Evolutionary conservation across 2,888 invertebrate species (phyloP).

Genomic region (Melinaea marsaeus): DNA sequence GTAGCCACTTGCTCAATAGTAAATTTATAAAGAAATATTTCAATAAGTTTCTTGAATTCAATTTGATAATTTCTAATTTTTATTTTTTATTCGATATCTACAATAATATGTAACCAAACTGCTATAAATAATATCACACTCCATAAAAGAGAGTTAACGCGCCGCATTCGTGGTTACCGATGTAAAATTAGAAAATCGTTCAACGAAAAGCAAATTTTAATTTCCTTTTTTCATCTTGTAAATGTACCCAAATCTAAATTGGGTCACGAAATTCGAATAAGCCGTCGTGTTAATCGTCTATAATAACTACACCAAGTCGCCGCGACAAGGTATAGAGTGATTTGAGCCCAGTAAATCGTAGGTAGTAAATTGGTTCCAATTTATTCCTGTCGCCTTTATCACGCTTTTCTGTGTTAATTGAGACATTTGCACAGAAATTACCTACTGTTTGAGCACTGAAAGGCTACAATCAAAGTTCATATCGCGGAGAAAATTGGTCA

Average conservation of each 20-base stretch:
- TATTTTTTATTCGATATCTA: no score
- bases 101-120: not conserved
- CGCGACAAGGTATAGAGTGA: conserved; percentile 37
- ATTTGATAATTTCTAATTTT: no score
- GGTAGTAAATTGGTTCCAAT: conserved; percentile 55
- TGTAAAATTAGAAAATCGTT: not conserved
- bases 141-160: conserved; percentile 7
- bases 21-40: no score
- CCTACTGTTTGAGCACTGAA: conserved; percentile 39
- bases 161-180: not conserved
- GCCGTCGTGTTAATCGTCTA: conserved; percentile 35
- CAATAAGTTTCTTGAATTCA: no score
- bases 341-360: conserved; percentile 45
- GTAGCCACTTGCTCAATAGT: no score
- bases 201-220: conserved; percentile 14
- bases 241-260: conserved; percentile 24
- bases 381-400: conserved; percentile 59
- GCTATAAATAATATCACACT: conserved; percentile 13
- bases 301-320: conserved; percentile 32
- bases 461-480: conserved; percentile 28
- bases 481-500: conserved; percentile 7
- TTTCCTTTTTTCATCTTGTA: conserved; percentile 21
- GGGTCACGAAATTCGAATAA: conserved; percentile 31
- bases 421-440: conserved; percentile 66
- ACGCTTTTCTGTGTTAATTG: conserved; percentile 62